A percentile compares a stretch with the other conserved stretches of the same genome.
phyloP scores from a whole-genome alignment of 2,888 invertebrate species.

The Mythimna impura region DNA sequence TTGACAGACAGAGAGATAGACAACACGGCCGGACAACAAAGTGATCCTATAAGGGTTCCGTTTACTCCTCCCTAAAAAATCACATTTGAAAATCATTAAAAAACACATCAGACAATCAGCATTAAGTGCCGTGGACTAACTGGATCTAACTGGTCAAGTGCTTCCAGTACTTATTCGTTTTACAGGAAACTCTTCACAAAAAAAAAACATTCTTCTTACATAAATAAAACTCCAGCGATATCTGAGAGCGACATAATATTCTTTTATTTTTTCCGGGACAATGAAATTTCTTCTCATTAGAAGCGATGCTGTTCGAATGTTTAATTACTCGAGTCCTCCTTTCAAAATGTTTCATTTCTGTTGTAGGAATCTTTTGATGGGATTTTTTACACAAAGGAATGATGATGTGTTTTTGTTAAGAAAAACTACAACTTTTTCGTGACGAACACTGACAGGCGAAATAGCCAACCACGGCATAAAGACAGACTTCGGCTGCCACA shows the following conservation, averaged over 20 bases:
- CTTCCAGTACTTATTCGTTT: background rate
- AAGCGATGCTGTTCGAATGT: constrained; percentile 58
- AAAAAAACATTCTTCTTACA: constrained; percentile 31
- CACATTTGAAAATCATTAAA: too few species aligned
- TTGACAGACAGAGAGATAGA: too few species aligned
- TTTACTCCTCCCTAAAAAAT: too few species aligned
- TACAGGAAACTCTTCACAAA: constrained; percentile 17
- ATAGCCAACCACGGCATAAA: too few species aligned
- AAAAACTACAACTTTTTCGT: too few species aligned
- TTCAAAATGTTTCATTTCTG: constrained; percentile 36
- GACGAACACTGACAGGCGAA: too few species aligned
- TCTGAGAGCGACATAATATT: constrained; percentile 32
- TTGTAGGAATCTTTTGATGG: constrained; percentile 15
- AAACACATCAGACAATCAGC: background rate
- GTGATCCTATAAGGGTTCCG: too few species aligned
- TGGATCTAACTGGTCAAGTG: constrained; percentile 19
- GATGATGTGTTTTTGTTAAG: too few species aligned
- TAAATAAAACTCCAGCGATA: constrained; percentile 35
- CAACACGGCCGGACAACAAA: too few species aligned
- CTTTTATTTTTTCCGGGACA: constrained; percentile 42
- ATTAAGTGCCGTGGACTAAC: background rate
- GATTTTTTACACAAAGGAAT: background rate
- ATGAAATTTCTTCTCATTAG: constrained; percentile 59
- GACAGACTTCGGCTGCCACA: too few species aligned
- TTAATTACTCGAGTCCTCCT: constrained; percentile 66